phyloP scores from a whole-genome alignment of 2,888 invertebrate species.

The Tholera decimalis region DNA sequence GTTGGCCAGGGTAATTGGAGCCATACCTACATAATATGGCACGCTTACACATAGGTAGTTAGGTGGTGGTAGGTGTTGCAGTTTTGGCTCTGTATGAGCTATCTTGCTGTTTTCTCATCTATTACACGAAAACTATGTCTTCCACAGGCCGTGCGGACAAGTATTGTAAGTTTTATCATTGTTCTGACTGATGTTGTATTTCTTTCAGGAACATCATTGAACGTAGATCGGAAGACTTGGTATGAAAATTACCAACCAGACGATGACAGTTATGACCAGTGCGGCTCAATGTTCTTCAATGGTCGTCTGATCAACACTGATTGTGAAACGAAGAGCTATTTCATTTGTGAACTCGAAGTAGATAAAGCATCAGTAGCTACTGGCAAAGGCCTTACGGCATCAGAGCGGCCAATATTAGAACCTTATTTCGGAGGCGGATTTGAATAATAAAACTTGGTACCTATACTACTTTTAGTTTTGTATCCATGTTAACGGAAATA shows the following conservation, averaged over 20 bases:
- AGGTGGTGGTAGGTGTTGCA: too few relatives aligned
- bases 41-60: too few relatives aligned
- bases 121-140: too few relatives aligned
- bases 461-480: too few relatives aligned
- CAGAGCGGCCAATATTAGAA: neutral
- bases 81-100: too few relatives aligned
- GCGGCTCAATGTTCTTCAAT: slow-evolving; percentile 83
- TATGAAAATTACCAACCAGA: slow-evolving; percentile 27
- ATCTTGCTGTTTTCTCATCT: neutral
- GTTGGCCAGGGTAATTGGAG: too few relatives aligned
- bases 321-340: slow-evolving; percentile 75
- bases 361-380: neutral
- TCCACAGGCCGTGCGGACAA: too few relatives aligned
- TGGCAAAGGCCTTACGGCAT: neutral
- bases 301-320: slow-evolving; percentile 77
- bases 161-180: too few relatives aligned
- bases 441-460: slow-evolving; percentile 22
- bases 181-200: neutral
- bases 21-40: too few relatives aligned
- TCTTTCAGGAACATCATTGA: slow-evolving; percentile 14
- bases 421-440: slow-evolving; percentile 26
- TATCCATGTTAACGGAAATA: too few relatives aligned
- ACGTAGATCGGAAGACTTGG: slow-evolving; percentile 15
- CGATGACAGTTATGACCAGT: slow-evolving; percentile 63
- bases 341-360: slow-evolving; percentile 78